phyloP scores from a whole-genome alignment of 53 echinoderm and acorn worm species.

The Patiria pectinifera region DNA sequence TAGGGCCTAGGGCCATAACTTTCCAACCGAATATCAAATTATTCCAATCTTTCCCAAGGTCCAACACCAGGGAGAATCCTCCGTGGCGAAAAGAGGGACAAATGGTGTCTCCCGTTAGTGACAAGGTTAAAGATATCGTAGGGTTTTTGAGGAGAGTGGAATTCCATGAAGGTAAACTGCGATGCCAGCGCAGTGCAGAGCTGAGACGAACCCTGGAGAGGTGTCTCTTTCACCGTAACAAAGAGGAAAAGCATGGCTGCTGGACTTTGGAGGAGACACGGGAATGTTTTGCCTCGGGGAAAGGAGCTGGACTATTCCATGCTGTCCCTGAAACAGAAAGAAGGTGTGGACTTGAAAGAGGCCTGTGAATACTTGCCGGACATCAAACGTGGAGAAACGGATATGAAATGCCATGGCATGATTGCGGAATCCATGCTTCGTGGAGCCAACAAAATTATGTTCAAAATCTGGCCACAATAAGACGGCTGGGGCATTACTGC shows the following conservation, averaged over 20 bases:
- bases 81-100: not conserved
- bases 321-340: not conserved
- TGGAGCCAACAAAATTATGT: constrained; percentile 9
- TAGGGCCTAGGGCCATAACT: no score
- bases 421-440: constrained; percentile 43
- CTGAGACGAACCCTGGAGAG: not conserved
- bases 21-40: no score
- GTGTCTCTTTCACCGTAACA: constrained; percentile 10
- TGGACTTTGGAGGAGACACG: constrained; percentile 4
- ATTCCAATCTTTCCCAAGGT: not conserved
- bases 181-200: not conserved
- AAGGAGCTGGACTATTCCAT: not conserved
- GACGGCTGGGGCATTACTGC: constrained; percentile 2
- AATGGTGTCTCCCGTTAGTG: not conserved
- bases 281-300: constrained; percentile 1
- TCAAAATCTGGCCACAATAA: not conserved
- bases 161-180: not conserved
- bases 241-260: constrained; percentile 28
- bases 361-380: constrained; percentile 12
- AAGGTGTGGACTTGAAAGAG: constrained; percentile 13
- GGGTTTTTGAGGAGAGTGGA: constrained; percentile 2
- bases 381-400: constrained; percentile 4
- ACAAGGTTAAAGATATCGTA: constrained; percentile 3
- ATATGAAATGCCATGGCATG: not conserved
- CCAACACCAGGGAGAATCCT: not conserved